Evolutionary conservation across 2,888 invertebrate genomes (phyloP).

Genomic region (Aphrophora alni): DNA sequence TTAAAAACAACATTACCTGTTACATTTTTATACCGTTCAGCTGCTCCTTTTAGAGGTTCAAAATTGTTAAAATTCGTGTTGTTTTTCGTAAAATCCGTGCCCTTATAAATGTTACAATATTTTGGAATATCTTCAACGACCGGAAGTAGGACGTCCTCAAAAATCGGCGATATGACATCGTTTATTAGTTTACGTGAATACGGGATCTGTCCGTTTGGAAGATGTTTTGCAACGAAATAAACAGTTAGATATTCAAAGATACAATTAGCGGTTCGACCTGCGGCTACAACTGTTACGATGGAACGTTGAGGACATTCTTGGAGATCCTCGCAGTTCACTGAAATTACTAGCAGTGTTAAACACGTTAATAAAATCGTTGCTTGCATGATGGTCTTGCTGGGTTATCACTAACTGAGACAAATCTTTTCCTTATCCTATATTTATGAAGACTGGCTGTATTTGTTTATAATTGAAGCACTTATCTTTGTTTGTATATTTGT

Average conservation of each 20-base stretch:
- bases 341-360: too few species aligned
- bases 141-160: background rate
- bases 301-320: background rate
- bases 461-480: too few species aligned
- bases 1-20: background rate
- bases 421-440: too few species aligned
- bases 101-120: background rate
- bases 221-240: background rate
- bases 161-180: background rate
- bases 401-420: too few species aligned
- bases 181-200: background rate
- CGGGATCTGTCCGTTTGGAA: background rate
- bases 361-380: too few species aligned
- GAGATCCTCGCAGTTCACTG: too few species aligned
- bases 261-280: background rate
- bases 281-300: background rate
- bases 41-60: background rate
- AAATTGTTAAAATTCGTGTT: background rate
- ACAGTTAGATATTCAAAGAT: background rate
- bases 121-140: background rate
- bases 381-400: too few species aligned
- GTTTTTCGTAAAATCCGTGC: background rate
- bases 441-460: too few species aligned
- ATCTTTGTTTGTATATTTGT: too few species aligned
- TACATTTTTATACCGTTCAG: background rate